Percentiles rank a stretch among this genome's conserved stretches.
Conservation (phyloP, 2,797 vertebrate species). For the Gadopsis marmoratus region DNA sequence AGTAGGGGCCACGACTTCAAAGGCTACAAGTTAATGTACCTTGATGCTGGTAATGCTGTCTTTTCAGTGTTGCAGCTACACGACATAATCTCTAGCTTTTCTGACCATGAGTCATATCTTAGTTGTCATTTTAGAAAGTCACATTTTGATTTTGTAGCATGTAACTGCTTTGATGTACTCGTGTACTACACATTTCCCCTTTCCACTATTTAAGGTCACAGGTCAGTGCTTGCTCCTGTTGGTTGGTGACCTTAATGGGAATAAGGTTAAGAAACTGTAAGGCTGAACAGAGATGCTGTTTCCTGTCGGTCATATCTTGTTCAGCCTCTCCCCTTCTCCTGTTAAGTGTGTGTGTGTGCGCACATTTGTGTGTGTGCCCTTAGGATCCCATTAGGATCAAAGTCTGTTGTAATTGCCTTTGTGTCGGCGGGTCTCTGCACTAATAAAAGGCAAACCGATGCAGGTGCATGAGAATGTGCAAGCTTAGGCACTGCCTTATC, state of each 20-base stretch:
- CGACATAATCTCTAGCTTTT: neutral
- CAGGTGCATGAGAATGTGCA: conserved; percentile 72
- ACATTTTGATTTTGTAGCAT: neutral
- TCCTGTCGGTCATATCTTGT: conserved; percentile 30
- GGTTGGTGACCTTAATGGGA: neutral
- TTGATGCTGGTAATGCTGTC: neutral
- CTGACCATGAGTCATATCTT: neutral
- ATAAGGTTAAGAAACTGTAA: neutral
- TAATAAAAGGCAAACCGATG: conserved; percentile 76
- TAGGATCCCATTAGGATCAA: conserved; percentile 74
- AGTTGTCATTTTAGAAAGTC: neutral
- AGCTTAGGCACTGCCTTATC: conserved; percentile 68
- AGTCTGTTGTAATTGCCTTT: conserved; percentile 79
- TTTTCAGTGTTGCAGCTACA: neutral
- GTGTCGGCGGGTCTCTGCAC: conserved; percentile 72
- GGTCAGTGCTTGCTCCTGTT: neutral
- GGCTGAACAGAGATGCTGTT: conserved; percentile 30
- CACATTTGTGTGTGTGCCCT: conserved; percentile 41
- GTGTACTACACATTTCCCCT: neutral
- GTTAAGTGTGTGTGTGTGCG: conserved; percentile 24
- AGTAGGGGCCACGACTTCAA: neutral
- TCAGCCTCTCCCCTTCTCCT: conserved; percentile 5
- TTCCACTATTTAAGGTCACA: conserved; percentile 5
- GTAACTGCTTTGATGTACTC: neutral
- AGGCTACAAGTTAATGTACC: neutral